Percentiles rank a stretch among this genome's conserved stretches.
Evolutionary conservation across 2,113 vertebrate genomes (phyloP).

Genomic region (Melanotaenia duboulayi): DNA sequence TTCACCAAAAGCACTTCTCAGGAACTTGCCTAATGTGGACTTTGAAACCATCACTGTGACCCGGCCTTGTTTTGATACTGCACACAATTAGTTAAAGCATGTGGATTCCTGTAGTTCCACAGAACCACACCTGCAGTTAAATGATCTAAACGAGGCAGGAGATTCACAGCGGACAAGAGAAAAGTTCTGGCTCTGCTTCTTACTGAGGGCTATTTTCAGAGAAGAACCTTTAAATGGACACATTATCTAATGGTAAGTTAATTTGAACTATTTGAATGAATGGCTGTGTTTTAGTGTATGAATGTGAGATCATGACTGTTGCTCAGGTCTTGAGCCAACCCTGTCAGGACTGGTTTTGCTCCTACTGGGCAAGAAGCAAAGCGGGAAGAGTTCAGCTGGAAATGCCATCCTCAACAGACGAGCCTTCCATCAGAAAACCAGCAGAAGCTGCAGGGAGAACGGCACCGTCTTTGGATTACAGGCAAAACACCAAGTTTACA

Average conservation of each 20-base stretch:
- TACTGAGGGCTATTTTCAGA: too few species aligned
- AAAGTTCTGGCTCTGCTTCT: background rate
- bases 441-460: conserved; percentile 21
- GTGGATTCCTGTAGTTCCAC: background rate
- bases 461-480: conserved; percentile 14
- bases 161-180: background rate
- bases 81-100: background rate
- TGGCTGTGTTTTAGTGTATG: background rate
- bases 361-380: conserved; percentile 51
- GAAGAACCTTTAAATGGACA: conserved; percentile 8
- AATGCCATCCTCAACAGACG: conserved; percentile 46
- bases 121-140: background rate
- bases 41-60: conserved; percentile 14
- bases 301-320: background rate
- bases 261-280: background rate
- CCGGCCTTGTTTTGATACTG: background rate
- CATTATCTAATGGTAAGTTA: conserved; percentile 22
- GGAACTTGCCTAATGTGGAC: conserved; percentile 24
- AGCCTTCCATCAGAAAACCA: conserved; percentile 25
- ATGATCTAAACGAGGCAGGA: background rate
- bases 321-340: background rate
- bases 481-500: background rate
- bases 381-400: conserved; percentile 63
- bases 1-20: conserved; percentile 4
- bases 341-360: conserved; percentile 16